phyloP scores from a whole-genome alignment of 2,888 invertebrate genomes.

The Pilophorus perplexus region DNA sequence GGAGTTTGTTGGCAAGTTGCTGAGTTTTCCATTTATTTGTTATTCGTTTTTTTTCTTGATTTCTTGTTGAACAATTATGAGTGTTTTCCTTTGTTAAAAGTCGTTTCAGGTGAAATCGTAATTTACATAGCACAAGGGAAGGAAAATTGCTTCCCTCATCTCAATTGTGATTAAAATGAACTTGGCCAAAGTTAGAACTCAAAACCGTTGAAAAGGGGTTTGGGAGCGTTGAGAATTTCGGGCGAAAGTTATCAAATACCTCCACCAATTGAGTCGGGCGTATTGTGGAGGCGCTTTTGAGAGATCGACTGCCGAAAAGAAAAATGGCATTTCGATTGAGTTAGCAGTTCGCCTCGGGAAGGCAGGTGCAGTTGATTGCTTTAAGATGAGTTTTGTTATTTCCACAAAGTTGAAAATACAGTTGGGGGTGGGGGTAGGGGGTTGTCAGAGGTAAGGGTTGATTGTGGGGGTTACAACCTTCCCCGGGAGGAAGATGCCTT shows the following conservation, averaged over 20 bases:
- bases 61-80: too few species aligned
- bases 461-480: not conserved
- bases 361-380: conserved; percentile 42
- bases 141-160: conserved; percentile 21
- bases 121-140: conserved; percentile 20
- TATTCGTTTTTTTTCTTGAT: too few species aligned
- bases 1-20: too few species aligned
- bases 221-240: not conserved
- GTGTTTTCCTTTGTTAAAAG: too few species aligned
- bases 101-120: conserved; percentile 10
- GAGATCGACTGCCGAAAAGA: conserved; percentile 16
- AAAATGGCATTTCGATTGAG: conserved; percentile 42
- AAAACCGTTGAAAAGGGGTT: not conserved
- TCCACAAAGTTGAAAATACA: conserved; percentile 27
- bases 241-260: conserved; percentile 19
- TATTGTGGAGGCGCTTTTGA: not conserved
- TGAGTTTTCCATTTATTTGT: too few species aligned
- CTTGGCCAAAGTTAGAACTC: not conserved
- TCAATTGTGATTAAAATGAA: conserved; percentile 20
- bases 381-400: conserved; percentile 41
- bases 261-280: not conserved
- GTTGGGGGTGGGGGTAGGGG: not conserved
- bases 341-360: conserved; percentile 26
- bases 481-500: conserved; percentile 19
- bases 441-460: conserved; percentile 1